A percentile compares a stretch with the other conserved stretches of the same genome.
Conservation (phyloP, 1,140 invertebrate species). For the Solenopsis fugax region DNA sequence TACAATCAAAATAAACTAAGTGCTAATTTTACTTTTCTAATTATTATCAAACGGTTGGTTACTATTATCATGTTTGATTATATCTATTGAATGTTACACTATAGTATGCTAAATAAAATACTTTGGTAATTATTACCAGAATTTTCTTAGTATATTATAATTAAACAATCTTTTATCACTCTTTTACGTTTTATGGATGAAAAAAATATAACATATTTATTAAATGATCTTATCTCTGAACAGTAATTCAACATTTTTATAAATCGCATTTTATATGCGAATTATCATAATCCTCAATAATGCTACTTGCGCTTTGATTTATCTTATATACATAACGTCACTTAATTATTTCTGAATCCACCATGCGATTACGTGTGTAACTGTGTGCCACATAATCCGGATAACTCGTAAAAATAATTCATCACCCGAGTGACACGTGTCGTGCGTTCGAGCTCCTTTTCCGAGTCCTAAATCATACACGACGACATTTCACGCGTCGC, state of each 20-base stretch:
- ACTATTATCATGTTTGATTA: too few species aligned
- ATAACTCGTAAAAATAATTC: constrained; percentile 6
- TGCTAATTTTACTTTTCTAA: too few species aligned
- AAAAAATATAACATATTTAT: neutral
- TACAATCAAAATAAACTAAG: too few species aligned
- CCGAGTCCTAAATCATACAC: constrained; percentile 23
- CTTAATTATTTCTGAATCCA: neutral
- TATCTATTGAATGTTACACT: too few species aligned
- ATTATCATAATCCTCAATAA: neutral
- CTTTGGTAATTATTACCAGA: too few species aligned
- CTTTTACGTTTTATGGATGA: neutral
- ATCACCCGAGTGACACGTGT: constrained; percentile 10
- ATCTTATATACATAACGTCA: neutral
- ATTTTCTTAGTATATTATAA: too few species aligned
- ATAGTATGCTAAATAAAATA: too few species aligned
- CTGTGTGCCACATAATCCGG: neutral
- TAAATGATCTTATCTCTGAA: neutral
- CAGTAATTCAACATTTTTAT: neutral
- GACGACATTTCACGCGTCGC: constrained; percentile 50
- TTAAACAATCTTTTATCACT: neutral
- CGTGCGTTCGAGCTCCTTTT: constrained; percentile 5
- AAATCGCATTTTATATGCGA: neutral
- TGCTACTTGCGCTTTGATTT: neutral
- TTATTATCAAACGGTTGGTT: too few species aligned
- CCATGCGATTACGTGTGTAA: neutral